These are phyloP conservation scores for Neotoxoptera formosana DNA, from an alignment of 1,140 invertebrate species.

Conservation along the genomic window DNA sequence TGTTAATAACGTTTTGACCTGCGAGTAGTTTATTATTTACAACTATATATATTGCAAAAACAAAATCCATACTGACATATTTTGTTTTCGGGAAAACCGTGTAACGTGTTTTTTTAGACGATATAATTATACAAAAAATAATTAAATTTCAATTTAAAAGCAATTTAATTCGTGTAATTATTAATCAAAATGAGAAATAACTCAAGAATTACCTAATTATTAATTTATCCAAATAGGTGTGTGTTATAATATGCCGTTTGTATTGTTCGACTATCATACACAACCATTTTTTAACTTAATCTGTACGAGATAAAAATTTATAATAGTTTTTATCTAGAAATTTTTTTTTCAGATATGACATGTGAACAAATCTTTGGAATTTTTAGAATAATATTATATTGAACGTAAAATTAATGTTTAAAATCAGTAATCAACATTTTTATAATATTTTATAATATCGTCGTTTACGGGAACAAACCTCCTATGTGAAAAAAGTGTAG, in stretches of 20 bases:
- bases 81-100: too few relatives aligned
- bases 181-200: background rate
- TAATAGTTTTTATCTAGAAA: background rate
- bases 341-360: background rate
- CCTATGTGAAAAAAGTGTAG: too few relatives aligned
- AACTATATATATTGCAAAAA: too few relatives aligned
- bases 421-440: too few relatives aligned
- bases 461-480: too few relatives aligned
- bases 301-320: background rate
- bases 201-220: background rate
- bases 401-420: background rate
- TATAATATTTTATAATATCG: too few relatives aligned
- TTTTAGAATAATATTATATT: background rate
- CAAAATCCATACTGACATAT: too few relatives aligned
- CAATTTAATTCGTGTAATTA: background rate
- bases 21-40: too few relatives aligned
- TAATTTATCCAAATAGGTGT: background rate
- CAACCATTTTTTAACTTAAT: background rate
- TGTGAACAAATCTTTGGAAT: background rate
- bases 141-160: background rate
- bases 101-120: too few relatives aligned
- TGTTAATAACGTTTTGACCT: too few relatives aligned
- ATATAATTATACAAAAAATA: too few relatives aligned
- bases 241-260: background rate
- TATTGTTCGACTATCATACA: background rate